Evolutionary conservation across 2,113 vertebrate species (phyloP).

Genomic region (Arenaria interpres): DNA sequence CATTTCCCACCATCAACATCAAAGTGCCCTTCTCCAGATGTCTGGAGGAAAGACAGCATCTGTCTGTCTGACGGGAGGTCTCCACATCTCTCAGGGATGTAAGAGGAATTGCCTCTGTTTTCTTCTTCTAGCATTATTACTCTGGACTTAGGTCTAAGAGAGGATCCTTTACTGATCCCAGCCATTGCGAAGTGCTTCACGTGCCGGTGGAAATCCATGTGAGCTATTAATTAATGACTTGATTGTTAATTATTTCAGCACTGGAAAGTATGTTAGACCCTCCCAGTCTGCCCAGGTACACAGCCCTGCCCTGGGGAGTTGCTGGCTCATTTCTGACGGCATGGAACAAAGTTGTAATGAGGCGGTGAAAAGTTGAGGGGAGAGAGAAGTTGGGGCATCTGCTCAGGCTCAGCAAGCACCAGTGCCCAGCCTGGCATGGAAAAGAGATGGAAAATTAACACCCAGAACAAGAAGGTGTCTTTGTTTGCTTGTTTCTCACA

Average conservation of each 20-base stretch:
- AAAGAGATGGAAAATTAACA: neutral
- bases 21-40: conserved; percentile 24
- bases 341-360: neutral
- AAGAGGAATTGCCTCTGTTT: neutral
- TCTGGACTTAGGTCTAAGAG: neutral
- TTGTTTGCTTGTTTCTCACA: neutral
- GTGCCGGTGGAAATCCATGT: neutral
- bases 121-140: neutral
- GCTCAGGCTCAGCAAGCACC: neutral
- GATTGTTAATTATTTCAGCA: conserved; percentile 39
- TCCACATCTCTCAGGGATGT: neutral
- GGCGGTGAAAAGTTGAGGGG: neutral
- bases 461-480: neutral
- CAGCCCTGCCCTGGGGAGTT: conserved; percentile 37
- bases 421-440: neutral
- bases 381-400: neutral
- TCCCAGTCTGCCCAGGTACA: neutral
- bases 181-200: neutral
- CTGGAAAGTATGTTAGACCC: conserved; percentile 14
- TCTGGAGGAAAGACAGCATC: conserved; percentile 21
- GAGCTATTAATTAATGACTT: conserved; percentile 33
- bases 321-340: neutral
- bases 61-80: neutral
- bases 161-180: neutral
- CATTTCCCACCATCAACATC: conserved; percentile 46